Percentiles rank a stretch among this genome's conserved stretches.
These are phyloP conservation scores for Halictus quadricinctus DNA, from an alignment of 2,888 invertebrate species.

Conservation along the genomic window DNA sequence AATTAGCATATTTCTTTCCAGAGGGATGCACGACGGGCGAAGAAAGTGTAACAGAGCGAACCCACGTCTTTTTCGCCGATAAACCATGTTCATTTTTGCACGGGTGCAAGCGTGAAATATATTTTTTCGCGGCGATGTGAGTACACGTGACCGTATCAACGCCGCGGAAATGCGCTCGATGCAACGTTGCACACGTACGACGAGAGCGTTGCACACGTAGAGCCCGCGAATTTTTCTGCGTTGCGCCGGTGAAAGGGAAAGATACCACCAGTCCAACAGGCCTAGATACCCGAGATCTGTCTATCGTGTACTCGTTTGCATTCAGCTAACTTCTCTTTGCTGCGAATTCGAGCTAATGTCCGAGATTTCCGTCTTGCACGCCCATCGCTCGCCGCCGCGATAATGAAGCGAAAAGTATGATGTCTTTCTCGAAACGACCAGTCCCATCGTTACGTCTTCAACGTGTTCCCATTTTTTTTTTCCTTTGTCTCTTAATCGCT, in stretches of 20 bases:
- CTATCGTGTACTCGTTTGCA: slow-evolving; percentile 46
- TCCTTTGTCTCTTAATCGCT: neutral
- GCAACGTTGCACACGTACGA: neutral
- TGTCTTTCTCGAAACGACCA: neutral
- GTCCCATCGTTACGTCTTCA: neutral
- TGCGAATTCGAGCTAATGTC: slow-evolving; percentile 5
- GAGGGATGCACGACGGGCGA: neutral
- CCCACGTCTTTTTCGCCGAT: neutral
- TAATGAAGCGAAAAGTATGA: neutral
- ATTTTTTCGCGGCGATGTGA: neutral
- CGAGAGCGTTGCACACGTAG: neutral
- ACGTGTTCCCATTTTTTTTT: neutral
- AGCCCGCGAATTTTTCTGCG: slow-evolving; percentile 65
- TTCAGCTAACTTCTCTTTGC: slow-evolving; percentile 31
- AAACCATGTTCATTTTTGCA: neutral
- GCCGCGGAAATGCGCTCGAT: slow-evolving; percentile 12
- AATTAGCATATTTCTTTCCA: neutral
- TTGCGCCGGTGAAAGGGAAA: slow-evolving; percentile 76
- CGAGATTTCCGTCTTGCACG: neutral
- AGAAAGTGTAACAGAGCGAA: neutral
- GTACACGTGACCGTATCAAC: slow-evolving; percentile 30
- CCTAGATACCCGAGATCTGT: slow-evolving; percentile 69
- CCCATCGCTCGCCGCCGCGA: neutral
- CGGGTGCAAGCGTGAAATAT: neutral
- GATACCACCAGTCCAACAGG: slow-evolving; percentile 64